Base-by-base conservation (phyloP, 2,888 invertebrate species). In the Cheilosia urbana region DNA sequence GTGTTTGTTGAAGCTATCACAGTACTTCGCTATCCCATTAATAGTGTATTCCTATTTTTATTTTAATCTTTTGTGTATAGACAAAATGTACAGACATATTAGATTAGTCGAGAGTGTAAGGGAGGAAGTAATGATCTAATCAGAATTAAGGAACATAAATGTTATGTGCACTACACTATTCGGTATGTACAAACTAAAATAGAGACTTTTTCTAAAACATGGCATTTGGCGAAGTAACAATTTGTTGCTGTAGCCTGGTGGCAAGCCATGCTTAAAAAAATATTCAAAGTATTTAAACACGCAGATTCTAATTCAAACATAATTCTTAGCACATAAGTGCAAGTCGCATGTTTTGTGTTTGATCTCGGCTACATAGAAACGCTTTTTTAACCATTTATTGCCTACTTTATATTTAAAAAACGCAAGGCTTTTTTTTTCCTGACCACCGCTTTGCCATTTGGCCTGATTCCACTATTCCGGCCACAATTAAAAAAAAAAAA, bases 1-100 rank as follows among this genome's bases (percentile, higher is more conserved):
- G 82, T 87, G 65, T 77, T 87, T 87, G 82, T 81, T 88, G 82
- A 90, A 90, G 90, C 90, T 91, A 91, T 91, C 91, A 91, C 91
- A 91, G 91, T 90, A 90, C 89, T 90, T 90, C 89, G 88, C 88
- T 89, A 79, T 87, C 83, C 84, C 87, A 84, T 76, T 87, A 82
- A 79, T 75, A 68, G 83, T 87, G 75, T 66, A 75, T 71, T 82
- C 69, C 53, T 69, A 60, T 58, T 72, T 69, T 42, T 53, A 49
- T 69, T 62, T 71, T 51, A 27, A 58, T 34, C 49, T 5, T 57
- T 63, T 51, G 21, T 60, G 30, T 68, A 75, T 62, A 40, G 58
- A 76, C 51, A 66, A 66, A 68, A 77, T 77, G 1, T 53, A 77
- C 60, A 62, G n/a, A 51, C 19, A 37, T 57, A n/a, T 73, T 49